Base-by-base conservation (phyloP, 2,888 invertebrate genomes). In the Phalera bucephala region DNA sequence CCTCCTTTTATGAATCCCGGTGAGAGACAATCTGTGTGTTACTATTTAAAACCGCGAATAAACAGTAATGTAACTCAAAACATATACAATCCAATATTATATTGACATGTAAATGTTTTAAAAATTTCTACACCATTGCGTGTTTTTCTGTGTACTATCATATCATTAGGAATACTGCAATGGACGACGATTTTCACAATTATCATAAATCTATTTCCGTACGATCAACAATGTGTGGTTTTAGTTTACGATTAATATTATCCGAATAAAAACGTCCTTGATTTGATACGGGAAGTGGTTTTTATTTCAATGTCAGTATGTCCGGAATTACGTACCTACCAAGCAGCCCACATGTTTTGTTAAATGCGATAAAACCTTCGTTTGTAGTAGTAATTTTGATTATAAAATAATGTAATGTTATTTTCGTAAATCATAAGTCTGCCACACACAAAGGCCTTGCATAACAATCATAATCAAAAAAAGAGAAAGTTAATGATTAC, bases 281-380 rank as follows among this genome's bases (percentile, higher is more conserved):
- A 41, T 57, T 59, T 38, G 46, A 37, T 48, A 61, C 58, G 48
- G 51, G 58, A 59, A 48, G 42, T 51, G 51, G 56, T 33, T 51
- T 45, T 58, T 56, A 60, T 56, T 60, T 52, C 22, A 28, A 21
- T 28, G 50, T 27, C 52, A 44, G 59, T 52, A 17, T 17, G n/a
- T n/a, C n/a, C n/a, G n/a, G n/a, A n/a, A n/a, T n/a, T n/a, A n/a
- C n/a, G n/a, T n/a, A n/a, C n/a, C n/a, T n/a, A n/a, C n/a, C n/a
- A n/a, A n/a, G n/a, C n/a, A n/a, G n/a, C n/a, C n/a, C n/a, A n/a
- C n/a, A n/a, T n/a, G n/a, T n/a, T n/a, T n/a, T n/a, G n/a, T n/a
- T n/a, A n/a, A n/a, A n/a, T n/a, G n/a, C n/a, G n/a, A n/a, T n/a
- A n/a, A n/a, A n/a, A n/a, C n/a, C n/a, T n/a, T n/a, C n/a, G n/a